Evolutionary conservation across 1,140 invertebrate genomes (phyloP), one percentile per base, ranked within the genome.

Genomic region (Trichonephila clavata): DNA sequence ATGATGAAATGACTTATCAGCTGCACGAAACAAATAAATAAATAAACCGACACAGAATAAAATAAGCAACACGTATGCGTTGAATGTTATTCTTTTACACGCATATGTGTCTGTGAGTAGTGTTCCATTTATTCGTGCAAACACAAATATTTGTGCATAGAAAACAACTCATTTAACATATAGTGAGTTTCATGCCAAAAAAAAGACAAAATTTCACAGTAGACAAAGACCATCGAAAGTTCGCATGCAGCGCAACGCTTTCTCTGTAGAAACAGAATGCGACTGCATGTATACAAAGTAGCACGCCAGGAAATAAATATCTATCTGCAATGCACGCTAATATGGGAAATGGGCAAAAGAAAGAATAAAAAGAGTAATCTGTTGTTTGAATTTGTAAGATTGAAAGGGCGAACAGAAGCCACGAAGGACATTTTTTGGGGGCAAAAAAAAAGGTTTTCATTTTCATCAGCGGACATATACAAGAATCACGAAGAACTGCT

Each of bases 221-320:
- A 18, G 14, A 71, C 68, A 71, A 71, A 71, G 50, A 71, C 13
- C 24, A 24, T 32, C 27, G 24, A 71, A 71, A 27, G 24, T 71
- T 50, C 16, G 27, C 68, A 71, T 32, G 27, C 3, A 71, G 27
- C 2, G 14, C 20, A 65, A 10, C 8, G 63, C 21, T 65, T n/a
- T 65, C 63, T 21, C 63, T 65, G 63, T 65, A n/a, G 63, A 63
- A 63, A 21, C 18, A 21, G 8, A 65, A 71, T 27, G 27, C 10
- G 24, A 71, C 3, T 71, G 68, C n/a, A 24, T 83, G n/a, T 39
- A 83, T 57, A 50, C 43, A 83, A 83, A 83, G 50, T 83, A 50
- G n/a, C 80, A 50, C 80, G 80, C 50, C 80, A 83, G 80, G 80
- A 83, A 83, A 83, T 59, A 27, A 20, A 81, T 81, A 39, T 24